Evolutionary conservation across 2,797 vertebrate species (phyloP).

Genomic region (Florisuga fusca): DNA sequence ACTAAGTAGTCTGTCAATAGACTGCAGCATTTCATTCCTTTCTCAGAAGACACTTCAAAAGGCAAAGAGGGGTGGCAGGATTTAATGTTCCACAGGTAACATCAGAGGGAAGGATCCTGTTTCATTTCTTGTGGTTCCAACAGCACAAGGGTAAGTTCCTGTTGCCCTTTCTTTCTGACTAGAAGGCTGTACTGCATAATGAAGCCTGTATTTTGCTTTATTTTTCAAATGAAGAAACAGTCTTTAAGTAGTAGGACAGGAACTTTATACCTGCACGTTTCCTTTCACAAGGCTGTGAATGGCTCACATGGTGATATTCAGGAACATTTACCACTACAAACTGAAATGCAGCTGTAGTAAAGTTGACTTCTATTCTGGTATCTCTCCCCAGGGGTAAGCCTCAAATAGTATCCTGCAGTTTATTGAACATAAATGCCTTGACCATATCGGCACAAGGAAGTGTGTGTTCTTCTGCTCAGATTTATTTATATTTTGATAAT

Average conservation of each 20-base stretch:
- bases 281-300: neutral
- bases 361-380: neutral
- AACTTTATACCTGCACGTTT: neutral
- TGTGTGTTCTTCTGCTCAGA: neutral
- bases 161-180: neutral
- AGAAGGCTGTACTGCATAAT: neutral
- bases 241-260: neutral
- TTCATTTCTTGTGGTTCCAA: neutral
- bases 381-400: neutral
- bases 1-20: neutral
- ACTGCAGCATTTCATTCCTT: neutral
- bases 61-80: neutral
- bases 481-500: conserved; percentile 22
- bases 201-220: neutral
- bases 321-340: neutral
- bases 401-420: neutral
- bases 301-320: neutral
- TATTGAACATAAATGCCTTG: neutral
- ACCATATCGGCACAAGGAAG: neutral
- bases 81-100: neutral
- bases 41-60: neutral
- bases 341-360: neutral
- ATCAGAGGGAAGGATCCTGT: neutral
- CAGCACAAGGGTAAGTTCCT: neutral
- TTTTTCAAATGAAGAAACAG: neutral